phyloP scores from a whole-genome alignment of 2,888 invertebrate genomes.

The Hirtodrosophila alboralis region DNA sequence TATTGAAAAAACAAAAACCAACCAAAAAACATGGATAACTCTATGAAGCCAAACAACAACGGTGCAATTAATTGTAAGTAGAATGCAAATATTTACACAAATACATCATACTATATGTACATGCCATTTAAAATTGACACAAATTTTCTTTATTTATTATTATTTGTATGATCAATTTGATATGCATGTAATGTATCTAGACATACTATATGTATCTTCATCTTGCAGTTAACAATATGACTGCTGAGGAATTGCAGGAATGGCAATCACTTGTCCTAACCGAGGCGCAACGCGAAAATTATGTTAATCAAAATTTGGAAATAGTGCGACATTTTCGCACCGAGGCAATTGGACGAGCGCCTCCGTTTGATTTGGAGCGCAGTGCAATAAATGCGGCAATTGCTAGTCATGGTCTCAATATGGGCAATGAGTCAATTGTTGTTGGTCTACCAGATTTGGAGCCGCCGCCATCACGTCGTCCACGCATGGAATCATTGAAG shows the following conservation, averaged over 20 bases:
- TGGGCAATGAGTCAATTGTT: background rate
- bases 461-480: constrained; percentile 51
- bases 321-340: constrained; percentile 55
- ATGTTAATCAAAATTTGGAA: constrained; percentile 53
- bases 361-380: constrained; percentile 46
- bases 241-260: constrained; percentile 44
- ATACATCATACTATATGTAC: too few species aligned
- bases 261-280: constrained; percentile 48
- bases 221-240: constrained; percentile 50
- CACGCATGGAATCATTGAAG: constrained; percentile 37
- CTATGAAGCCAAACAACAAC: too few species aligned
- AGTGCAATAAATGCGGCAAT: constrained; percentile 57
- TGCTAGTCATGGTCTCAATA: constrained; percentile 46
- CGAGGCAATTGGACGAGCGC: constrained; percentile 43
- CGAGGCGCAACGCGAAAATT: constrained; percentile 57
- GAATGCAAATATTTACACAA: too few species aligned
- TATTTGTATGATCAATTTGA: too few species aligned
- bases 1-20: too few species aligned
- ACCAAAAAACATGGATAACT: too few species aligned
- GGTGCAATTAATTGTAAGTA: too few species aligned
- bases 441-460: constrained; percentile 12
- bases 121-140: too few species aligned
- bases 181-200: too few species aligned
- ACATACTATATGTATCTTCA: constrained; percentile 10
- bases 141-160: too few species aligned